These are phyloP conservation scores for Helobdella robusta DNA, from an alignment of 2,888 invertebrate genomes.

Conservation along the genomic window DNA sequence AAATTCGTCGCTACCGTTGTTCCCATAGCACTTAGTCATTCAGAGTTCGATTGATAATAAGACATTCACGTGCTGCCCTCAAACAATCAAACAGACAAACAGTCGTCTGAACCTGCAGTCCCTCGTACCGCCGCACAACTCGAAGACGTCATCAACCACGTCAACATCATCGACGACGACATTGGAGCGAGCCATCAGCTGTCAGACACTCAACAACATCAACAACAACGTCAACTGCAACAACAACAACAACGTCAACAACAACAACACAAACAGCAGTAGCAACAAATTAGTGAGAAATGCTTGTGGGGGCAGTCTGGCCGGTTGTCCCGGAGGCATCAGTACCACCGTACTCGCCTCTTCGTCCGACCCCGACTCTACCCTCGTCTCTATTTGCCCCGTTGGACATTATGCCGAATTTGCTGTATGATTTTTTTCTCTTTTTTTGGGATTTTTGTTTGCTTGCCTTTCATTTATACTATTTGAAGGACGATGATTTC, in stretches of 20 bases:
- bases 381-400: constrained; percentile 28
- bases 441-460: too few relatives aligned
- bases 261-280: neutral
- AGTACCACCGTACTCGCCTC: neutral
- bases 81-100: neutral
- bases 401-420: constrained; percentile 33
- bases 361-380: constrained; percentile 8
- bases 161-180: neutral
- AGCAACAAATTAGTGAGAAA: too few relatives aligned
- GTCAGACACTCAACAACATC: constrained; percentile 16
- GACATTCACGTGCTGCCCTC: neutral
- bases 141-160: neutral
- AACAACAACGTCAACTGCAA: neutral
- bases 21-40: neutral
- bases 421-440: too few relatives aligned
- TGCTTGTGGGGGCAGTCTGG: constrained; percentile 12
- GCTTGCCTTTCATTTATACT: too few relatives aligned
- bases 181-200: constrained; percentile 14
- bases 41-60: too few relatives aligned
- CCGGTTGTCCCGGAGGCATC: neutral
- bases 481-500: too few relatives aligned
- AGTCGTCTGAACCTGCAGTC: neutral
- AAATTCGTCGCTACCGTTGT: neutral
- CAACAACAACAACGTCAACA: neutral
- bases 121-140: neutral